Percentiles rank a stretch among this genome's conserved stretches.
Evolutionary conservation across 64 coral and sea anemone species (phyloP).

Genomic region (Porites lutea): DNA sequence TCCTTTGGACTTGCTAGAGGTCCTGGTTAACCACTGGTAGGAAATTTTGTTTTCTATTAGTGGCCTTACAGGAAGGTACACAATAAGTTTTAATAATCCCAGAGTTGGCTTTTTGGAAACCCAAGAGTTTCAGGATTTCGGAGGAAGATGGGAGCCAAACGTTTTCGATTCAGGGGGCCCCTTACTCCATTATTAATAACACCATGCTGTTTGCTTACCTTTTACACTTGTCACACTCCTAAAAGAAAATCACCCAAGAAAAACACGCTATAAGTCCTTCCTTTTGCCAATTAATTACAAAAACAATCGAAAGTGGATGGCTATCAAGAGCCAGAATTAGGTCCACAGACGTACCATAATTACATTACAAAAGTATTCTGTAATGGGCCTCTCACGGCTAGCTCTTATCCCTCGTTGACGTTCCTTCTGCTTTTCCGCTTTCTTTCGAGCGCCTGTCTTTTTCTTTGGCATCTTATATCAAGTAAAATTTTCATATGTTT

Average conservation of each 20-base stretch:
- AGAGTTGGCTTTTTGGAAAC: too few relatives aligned
- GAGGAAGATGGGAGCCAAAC: too few relatives aligned
- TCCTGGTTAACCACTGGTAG: too few relatives aligned
- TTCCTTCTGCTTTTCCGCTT: conserved; percentile 94
- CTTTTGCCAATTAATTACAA: not conserved
- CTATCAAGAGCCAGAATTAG: too few relatives aligned
- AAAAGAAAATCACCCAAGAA: conserved; percentile 16
- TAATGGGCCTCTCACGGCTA: conserved; percentile 55
- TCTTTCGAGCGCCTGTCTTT: conserved; percentile 97
- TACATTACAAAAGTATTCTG: conserved; percentile 83
- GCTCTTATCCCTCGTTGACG: conserved; percentile 83
- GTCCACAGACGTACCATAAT: conserved; percentile 62
- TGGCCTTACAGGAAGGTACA: too few relatives aligned
- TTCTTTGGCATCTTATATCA: conserved; percentile 89
- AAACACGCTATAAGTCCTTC: not conserved
- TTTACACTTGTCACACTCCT: conserved; percentile 99
- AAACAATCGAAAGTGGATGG: too few relatives aligned
- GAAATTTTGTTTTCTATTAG: too few relatives aligned
- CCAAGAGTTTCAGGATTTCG: too few relatives aligned
- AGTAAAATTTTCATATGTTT: not conserved
- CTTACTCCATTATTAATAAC: too few relatives aligned
- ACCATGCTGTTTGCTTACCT: conserved; percentile 55
- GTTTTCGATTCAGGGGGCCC: too few relatives aligned
- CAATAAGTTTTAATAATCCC: too few relatives aligned
- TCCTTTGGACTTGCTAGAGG: too few relatives aligned